These are phyloP conservation scores for Bombyx huttoni DNA, from an alignment of 2,888 invertebrate genomes.

Conservation along the genomic window DNA sequence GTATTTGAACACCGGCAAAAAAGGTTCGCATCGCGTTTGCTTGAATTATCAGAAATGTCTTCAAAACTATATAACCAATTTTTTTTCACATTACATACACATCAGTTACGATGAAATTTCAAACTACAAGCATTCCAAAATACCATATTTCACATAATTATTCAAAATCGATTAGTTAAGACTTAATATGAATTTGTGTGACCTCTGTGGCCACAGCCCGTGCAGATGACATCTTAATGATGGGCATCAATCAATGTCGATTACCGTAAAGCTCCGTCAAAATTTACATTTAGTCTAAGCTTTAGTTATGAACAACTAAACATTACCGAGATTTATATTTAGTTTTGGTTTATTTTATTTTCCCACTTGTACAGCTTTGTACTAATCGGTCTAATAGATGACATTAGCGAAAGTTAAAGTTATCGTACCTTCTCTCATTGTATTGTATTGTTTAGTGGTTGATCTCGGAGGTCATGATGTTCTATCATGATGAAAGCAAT, in stretches of 20 bases:
- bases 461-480: slow-evolving; percentile 27
- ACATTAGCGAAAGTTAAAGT: not conserved
- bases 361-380: no score
- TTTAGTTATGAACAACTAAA: not conserved
- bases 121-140: no score
- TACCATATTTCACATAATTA: no score
- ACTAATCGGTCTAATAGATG: not conserved
- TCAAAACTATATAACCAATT: no score
- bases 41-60: no score
- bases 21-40: no score
- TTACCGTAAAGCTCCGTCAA: slow-evolving; percentile 23
- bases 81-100: no score
- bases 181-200: not conserved
- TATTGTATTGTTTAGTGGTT: not conserved
- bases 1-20: no score
- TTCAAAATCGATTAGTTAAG: no score
- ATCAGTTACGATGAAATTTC: no score
- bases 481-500: slow-evolving; percentile 53
- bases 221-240: slow-evolving; percentile 8
- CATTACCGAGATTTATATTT: no score
- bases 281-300: not conserved
- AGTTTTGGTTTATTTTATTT: no score
- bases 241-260: slow-evolving; percentile 32
- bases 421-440: not conserved
- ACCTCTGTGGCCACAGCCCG: not conserved